Evolutionary conservation across 2,797 vertebrate species (phyloP).

Genomic region (Tauraco hartlaubi): DNA sequence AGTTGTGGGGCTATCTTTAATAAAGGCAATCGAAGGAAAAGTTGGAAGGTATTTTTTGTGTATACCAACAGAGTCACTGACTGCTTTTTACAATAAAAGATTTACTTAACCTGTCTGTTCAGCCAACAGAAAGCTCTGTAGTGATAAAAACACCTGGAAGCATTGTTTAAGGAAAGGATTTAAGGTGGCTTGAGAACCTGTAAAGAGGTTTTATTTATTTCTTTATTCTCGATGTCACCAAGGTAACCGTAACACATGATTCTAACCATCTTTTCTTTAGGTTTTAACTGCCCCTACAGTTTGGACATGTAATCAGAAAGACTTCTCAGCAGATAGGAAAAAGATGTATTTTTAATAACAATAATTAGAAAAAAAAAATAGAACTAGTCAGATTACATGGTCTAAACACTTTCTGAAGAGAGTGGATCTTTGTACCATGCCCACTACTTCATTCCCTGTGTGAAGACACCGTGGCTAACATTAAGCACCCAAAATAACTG

Average conservation of each 20-base stretch:
- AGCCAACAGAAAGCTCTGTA: neutral
- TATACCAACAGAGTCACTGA: neutral
- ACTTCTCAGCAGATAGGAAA: neutral
- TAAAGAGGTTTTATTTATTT: neutral
- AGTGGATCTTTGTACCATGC: neutral
- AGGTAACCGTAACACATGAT: neutral
- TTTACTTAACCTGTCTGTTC: neutral
- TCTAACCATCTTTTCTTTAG: neutral
- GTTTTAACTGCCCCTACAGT: neutral
- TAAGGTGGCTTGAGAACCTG: neutral
- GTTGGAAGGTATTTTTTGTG: neutral
- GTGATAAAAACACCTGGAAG: neutral
- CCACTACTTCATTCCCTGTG: neutral
- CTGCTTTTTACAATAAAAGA: neutral
- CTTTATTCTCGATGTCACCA: neutral
- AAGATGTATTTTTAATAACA: neutral
- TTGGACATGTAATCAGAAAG: neutral
- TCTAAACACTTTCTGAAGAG: neutral
- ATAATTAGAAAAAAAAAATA: neutral
- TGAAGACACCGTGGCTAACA: neutral
- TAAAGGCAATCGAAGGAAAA: neutral
- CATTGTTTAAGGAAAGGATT: neutral
- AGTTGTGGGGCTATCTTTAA: neutral
- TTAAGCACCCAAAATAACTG: neutral
- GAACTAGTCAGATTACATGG: rapidly evolving